A percentile compares a stretch with the other conserved stretches of the same genome.
Evolutionary conservation across 2,797 vertebrate genomes (phyloP).

Genomic region (Macroramphosus scolopax): DNA sequence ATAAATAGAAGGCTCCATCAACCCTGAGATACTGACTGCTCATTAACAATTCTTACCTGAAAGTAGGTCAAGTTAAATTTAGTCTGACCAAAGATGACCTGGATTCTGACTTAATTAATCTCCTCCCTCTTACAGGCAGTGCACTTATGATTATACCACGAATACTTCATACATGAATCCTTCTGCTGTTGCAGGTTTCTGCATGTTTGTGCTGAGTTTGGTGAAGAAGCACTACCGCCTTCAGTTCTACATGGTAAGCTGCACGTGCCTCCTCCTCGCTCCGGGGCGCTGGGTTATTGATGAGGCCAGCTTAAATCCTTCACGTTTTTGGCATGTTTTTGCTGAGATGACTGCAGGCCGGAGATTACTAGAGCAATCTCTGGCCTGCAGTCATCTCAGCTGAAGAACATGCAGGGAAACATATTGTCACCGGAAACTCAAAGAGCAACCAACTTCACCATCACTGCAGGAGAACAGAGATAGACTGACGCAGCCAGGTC

Average conservation of each 20-base stretch:
- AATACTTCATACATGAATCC: neutral
- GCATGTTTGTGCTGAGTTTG: constrained; percentile 98
- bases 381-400: too few relatives aligned
- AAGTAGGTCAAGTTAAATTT: constrained; percentile 50
- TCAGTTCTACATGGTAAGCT: constrained; percentile 97
- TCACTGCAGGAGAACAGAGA: too few relatives aligned
- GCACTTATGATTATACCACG: too few relatives aligned
- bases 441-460: too few relatives aligned
- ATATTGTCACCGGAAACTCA: too few relatives aligned
- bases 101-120: constrained; percentile 19
- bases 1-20: too few relatives aligned
- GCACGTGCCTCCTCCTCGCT: constrained; percentile 2
- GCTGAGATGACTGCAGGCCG: too few relatives aligned
- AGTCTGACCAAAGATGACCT: constrained; percentile 25
- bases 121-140: neutral
- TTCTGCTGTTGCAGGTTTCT: constrained; percentile 82
- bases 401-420: too few relatives aligned
- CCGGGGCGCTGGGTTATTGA: constrained; percentile 36
- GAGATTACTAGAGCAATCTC: too few relatives aligned
- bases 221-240: constrained; percentile 99
- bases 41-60: constrained; percentile 22
- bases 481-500: too few relatives aligned
- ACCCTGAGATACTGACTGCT: constrained; percentile 3
- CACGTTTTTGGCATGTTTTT: constrained; percentile 1
- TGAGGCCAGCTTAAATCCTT: constrained; percentile 15